phyloP scores from a whole-genome alignment of 2,113 vertebrate species.

The Gallinago paraguaiae region DNA sequence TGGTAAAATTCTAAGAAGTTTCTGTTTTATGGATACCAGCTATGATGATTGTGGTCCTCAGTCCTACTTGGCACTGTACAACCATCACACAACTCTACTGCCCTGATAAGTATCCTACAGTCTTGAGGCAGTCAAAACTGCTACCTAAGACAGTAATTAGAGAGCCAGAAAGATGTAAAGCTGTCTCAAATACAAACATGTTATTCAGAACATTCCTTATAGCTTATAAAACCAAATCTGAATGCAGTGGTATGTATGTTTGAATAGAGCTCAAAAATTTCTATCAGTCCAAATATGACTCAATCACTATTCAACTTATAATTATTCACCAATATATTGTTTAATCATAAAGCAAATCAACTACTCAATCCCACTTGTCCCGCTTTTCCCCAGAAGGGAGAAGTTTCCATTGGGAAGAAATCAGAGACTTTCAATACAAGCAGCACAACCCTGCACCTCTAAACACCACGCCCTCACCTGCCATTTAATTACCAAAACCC shows the following conservation, averaged over 20 bases:
- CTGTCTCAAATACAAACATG: not conserved
- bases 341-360: not conserved
- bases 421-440: not conserved
- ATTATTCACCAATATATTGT: not conserved
- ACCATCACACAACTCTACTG: not conserved
- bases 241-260: not conserved
- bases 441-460: not conserved
- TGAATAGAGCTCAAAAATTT: not conserved
- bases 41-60: accelerated
- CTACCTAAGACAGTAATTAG: not conserved
- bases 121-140: not conserved
- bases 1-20: not conserved
- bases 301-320: not conserved
- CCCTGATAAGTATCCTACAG: not conserved
- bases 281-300: not conserved
- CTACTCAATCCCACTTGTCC: not conserved
- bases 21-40: not conserved
- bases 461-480: not conserved
- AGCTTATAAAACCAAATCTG: not conserved
- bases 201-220: not conserved
- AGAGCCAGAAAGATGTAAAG: not conserved
- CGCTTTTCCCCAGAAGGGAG: not conserved
- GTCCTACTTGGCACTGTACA: not conserved
- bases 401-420: not conserved
- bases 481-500: not conserved